Base-by-base conservation (phyloP, 1,140 invertebrate species). In the Adelges cooleyi region DNA sequence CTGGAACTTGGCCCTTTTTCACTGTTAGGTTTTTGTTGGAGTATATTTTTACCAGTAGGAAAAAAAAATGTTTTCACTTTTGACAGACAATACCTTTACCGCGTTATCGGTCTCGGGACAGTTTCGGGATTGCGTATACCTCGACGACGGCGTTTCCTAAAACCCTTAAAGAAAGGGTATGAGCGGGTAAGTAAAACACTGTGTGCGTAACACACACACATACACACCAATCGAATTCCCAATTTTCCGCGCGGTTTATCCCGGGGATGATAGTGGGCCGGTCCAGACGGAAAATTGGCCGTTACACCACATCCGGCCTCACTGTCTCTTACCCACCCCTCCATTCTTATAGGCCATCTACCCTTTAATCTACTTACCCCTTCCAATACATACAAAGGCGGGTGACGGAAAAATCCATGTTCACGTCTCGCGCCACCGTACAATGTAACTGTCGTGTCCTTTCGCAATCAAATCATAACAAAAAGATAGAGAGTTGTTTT, bases 161-260 rank as follows among this genome's bases (percentile, higher is more conserved):
- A 33, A 6, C 29, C 11, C 29, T 6, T 6, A 33, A 33, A 33
- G 11, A 33, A 33, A 33, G 11, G 29, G 29, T 33, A n/a, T 33
- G 29, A 11, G 29, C 5, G 5, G 29, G 29, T 6, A 33, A 33
- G 29, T 18, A 6, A 18, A 17, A 20, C 33, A 38, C 17, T 22
- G n/a, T 25, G 33, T 29, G 20, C 15, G 15, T 25, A 13, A 27
- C 23, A n/a, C 46, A 20, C 20, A 20, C 52, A 38, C 20, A 22
- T 9, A 38, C 42, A 48, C 56, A 29, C 42, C 56, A 62, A 62
- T 62, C 56, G 56, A 62, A 62, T 62, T 62, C 25, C 56, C 56
- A 62, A 62, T 62, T 62, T 62, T 62, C 56, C 56, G 40, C 56
- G 56, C 56, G 56, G 56, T 62, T 62, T 62, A 48, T 62, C 56